Base-by-base conservation (phyloP, 2,113 vertebrate genomes). In the Grammomys dolichurus region DNA sequence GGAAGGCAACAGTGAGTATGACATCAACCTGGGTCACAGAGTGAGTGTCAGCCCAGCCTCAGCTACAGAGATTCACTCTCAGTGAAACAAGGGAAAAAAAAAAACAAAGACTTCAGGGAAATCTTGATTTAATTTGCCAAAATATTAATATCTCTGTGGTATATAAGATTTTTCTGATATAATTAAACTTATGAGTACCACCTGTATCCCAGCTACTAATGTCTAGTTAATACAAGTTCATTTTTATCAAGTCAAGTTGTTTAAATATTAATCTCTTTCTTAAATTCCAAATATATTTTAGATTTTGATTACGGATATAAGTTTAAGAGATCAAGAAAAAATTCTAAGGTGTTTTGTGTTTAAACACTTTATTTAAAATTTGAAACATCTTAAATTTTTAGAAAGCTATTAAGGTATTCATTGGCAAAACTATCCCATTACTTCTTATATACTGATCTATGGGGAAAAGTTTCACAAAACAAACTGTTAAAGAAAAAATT, bases 251-350 rank as follows among this genome's bases (percentile, higher is more conserved):
- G 40, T 85, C 82, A 85, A 36, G 5, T 4, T 69, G 33, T 87
- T 67, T 36, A 70, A 70, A 87, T 69, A 70, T 46, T 65, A 63
- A 20, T 67, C 63, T 91, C 0, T 8, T 6, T 14, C 13, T 33
- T 1, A 13, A 93, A 90, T 95, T 94, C 40, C 94, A 78, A 96
- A 90, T 40, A 78, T 77, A 89, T 73, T 93, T 88, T 94, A 65
- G 20, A 94, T 93, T 80, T 33, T 82, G 58, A 91, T 72, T 92
- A 95, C 33, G 54, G 46, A 76, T 16, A 92, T 69, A 54, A 94
- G 54, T 76, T 94, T 94, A 96, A 63, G 31, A 9, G 60, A 92
- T 65, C 33, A 96, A 19, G 28, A 48, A 91, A 90, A 91, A 89
- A 92, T 67, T 46, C 60, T 86, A 72, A 43, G 5, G 4, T n/a